Base-by-base conservation (phyloP, 2,797 vertebrate genomes). In the Pseudopleuronectes americanus region DNA sequence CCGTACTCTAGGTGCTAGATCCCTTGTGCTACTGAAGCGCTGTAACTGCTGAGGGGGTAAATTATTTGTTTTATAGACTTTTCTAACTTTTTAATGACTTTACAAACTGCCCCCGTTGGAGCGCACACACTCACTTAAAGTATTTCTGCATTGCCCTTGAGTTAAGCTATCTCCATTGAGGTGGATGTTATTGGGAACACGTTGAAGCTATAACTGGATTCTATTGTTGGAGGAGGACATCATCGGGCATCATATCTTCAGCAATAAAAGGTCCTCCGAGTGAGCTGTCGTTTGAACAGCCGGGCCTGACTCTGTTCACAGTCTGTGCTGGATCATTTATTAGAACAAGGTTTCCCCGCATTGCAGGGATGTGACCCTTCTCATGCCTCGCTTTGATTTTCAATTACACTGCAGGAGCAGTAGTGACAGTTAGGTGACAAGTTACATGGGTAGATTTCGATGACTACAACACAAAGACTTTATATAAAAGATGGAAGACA, bases 61-160 rank as follows among this genome's bases (percentile, higher is more conserved):
- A 68, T 53, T 16, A 73, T 82, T 81, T 76, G 69, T 80, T 90
- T 83, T 83, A 88, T 80, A 68, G 63, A 82, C 70, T 74, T 89
- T 81, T 82, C 22, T 57, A 73, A 80, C 66, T 77, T 75, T 88
- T 89, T 87, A 81, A 83, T 79, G 58, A 77, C 68, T 83, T 72
- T 49, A 58, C 41, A 73, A 78, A 80, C 16, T 36, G 21, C 60
- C 51, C 53, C 22, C 60, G 36, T 78, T 66, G 49, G 41, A 64
- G 62, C 19, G 62, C 41, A 38, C 31, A 65, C 54, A 45, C 45
- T 68, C 53, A 16, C 61, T 52, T 23, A 62, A 63, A 71, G 71
- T n/a, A 61, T 71, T 81, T 68, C 64, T 76, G 70, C 67, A 59
- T 76, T 83, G 77, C 59, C 84, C 78, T 84, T 89, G 70, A 89